phyloP scores from a whole-genome alignment of 2,888 invertebrate genomes.

The Chrysolina haemoptera region DNA sequence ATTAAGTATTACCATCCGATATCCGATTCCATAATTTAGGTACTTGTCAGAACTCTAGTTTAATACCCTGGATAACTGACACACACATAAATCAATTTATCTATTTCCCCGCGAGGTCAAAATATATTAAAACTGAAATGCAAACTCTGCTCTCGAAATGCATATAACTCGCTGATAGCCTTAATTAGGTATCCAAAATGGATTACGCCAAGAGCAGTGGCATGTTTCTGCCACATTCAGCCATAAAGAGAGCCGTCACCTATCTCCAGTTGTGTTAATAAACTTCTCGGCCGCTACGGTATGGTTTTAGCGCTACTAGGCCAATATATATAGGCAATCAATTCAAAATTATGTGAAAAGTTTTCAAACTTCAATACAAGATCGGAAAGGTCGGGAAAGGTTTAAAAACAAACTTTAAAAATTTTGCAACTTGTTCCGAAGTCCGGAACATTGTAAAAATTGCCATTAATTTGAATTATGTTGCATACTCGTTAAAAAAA shows the following conservation, averaged over 20 bases:
- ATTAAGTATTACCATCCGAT: neutral
- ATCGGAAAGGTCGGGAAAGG: too few species aligned
- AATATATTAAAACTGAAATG: slow-evolving; percentile 29
- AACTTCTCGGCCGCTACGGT: slow-evolving; percentile 27
- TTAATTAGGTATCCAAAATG: slow-evolving; percentile 45
- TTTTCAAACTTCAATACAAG: too few species aligned
- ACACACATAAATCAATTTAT: neutral
- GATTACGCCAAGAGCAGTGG: slow-evolving; percentile 46
- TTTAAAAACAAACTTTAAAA: too few species aligned
- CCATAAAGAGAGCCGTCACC: slow-evolving; percentile 25
- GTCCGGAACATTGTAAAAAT: too few species aligned
- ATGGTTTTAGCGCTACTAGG: slow-evolving; percentile 35
- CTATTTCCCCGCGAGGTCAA: slow-evolving; percentile 1
- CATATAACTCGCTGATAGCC: slow-evolving; percentile 33
- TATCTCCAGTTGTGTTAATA: slow-evolving; percentile 42
- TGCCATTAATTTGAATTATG: too few species aligned
- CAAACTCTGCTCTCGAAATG: slow-evolving; percentile 9
- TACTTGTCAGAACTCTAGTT: neutral
- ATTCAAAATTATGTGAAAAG: too few species aligned
- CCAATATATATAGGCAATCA: too few species aligned
- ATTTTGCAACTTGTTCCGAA: too few species aligned
- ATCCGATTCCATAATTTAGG: neutral
- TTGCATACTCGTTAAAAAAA: too few species aligned
- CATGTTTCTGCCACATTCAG: slow-evolving; percentile 47
- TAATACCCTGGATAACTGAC: slow-evolving; percentile 1